Conservation (phyloP, 1,140 invertebrate genomes). For the Cydia amplana region DNA sequence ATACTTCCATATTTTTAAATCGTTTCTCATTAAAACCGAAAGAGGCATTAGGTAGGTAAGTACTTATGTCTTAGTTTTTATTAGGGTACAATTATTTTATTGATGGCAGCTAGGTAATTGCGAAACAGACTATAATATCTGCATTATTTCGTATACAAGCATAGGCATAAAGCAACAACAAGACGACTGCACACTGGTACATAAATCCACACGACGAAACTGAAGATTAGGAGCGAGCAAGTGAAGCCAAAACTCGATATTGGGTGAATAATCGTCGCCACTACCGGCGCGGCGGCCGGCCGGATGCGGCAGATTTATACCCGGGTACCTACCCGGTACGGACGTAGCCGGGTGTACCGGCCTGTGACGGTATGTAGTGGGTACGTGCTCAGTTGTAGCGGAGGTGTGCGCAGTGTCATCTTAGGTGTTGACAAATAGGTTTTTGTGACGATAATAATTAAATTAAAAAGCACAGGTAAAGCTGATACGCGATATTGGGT, state of each 20-base stretch:
- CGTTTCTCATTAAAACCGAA: too few species aligned
- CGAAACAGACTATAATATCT: not conserved
- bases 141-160: not conserved
- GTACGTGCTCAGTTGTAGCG: slow-evolving; percentile 36
- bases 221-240: slow-evolving; percentile 72
- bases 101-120: too few species aligned
- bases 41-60: too few species aligned
- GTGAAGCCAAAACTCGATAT: slow-evolving; percentile 78
- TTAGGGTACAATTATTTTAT: too few species aligned
- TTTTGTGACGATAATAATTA: too few species aligned
- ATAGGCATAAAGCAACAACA: slow-evolving; percentile 36
- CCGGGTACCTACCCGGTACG: slow-evolving; percentile 42
- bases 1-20: too few species aligned
- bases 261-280: slow-evolving; percentile 77
- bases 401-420: not conserved
- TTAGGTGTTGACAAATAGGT: not conserved
- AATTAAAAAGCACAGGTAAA: slow-evolving; percentile 58
- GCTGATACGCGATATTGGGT: slow-evolving; percentile 77
- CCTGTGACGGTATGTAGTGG: slow-evolving; percentile 52
- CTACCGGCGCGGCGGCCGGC: slow-evolving; percentile 72
- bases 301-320: slow-evolving; percentile 77
- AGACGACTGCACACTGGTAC: slow-evolving; percentile 39
- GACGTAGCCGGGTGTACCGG: slow-evolving; percentile 50
- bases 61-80: too few species aligned
- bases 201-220: slow-evolving; percentile 64